These are phyloP conservation scores for Gymnothorax reevesii DNA, from an alignment of 2,797 vertebrate genomes.

Conservation along the genomic window DNA sequence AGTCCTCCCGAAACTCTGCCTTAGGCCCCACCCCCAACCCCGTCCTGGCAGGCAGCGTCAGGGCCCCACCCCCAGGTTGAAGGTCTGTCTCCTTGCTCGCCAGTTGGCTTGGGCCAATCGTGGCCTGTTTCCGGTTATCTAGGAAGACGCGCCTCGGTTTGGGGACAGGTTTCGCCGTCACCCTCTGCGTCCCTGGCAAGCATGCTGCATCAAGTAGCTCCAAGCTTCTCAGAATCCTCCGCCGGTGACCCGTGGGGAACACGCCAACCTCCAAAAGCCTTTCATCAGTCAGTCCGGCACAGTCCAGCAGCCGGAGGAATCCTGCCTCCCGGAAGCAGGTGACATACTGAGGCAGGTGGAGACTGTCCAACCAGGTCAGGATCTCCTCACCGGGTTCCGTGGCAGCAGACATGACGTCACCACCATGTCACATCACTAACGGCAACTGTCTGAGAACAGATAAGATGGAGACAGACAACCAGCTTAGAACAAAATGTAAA, in stretches of 20 bases:
- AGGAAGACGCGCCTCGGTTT: slow-evolving; percentile 60
- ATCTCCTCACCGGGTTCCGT: slow-evolving; percentile 65
- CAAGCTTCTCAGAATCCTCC: slow-evolving; percentile 86
- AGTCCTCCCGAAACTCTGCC: slow-evolving; percentile 36
- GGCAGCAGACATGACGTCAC: slow-evolving; percentile 71
- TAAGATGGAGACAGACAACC: not conserved
- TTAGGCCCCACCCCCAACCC: slow-evolving; percentile 30
- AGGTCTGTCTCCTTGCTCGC: slow-evolving; percentile 12
- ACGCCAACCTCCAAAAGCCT: slow-evolving; percentile 78
- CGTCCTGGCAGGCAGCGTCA: slow-evolving; percentile 53
- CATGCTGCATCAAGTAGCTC: slow-evolving; percentile 56
- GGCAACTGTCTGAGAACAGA: not conserved
- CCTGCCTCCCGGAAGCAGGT: slow-evolving; percentile 72
- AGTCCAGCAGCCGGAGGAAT: slow-evolving; percentile 74
- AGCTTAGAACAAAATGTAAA: not conserved
- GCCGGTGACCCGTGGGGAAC: slow-evolving; percentile 87
- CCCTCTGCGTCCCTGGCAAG: slow-evolving; percentile 21
- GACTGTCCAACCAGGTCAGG: slow-evolving; percentile 77
- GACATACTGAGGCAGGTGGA: slow-evolving; percentile 84
- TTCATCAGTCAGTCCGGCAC: slow-evolving; percentile 73
- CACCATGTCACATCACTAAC: slow-evolving; percentile 1
- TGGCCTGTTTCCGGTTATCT: slow-evolving; percentile 47
- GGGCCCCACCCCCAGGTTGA: slow-evolving; percentile 36
- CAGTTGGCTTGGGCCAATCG: slow-evolving; percentile 38
- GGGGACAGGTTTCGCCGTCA: slow-evolving; percentile 43